These are phyloP conservation scores for Gastrophysa polygoni DNA, from an alignment of 2,888 invertebrate genomes.

Conservation along the genomic window DNA sequence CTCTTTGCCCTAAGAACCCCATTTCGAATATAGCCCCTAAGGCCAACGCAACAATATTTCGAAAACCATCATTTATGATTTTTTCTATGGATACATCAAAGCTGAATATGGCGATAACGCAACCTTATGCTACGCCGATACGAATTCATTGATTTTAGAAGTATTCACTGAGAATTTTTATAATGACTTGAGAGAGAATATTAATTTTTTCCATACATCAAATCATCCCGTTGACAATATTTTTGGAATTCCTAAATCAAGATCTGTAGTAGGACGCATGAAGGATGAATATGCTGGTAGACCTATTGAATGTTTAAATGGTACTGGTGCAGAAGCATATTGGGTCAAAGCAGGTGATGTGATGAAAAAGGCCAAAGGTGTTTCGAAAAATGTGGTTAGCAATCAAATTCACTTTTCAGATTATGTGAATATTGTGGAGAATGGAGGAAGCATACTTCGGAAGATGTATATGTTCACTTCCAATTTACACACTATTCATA, in stretches of 20 bases:
- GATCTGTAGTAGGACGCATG: conserved; percentile 14
- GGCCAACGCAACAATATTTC: no score
- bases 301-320: conserved; percentile 17
- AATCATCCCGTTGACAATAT: conserved; percentile 18
- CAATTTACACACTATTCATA: conserved; percentile 12
- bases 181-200: conserved; percentile 13
- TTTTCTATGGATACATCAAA: no score
- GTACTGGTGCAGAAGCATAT: conserved; percentile 19
- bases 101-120: conserved; percentile 14
- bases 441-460: conserved; percentile 3
- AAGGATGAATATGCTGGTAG: conserved; percentile 21
- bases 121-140: conserved; percentile 18
- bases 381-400: conserved; percentile 2
- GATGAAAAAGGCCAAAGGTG: conserved; percentile 18
- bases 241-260: conserved; percentile 16
- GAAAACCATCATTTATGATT: no score
- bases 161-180: conserved; percentile 20
- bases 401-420: neutral
- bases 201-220: conserved; percentile 19
- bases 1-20: no score
- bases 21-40: no score
- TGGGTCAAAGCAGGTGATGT: conserved; percentile 14
- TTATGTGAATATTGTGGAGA: conserved; percentile 1
- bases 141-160: conserved; percentile 23
- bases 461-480: conserved; percentile 3